Evolutionary conservation across 2,797 vertebrate species (phyloP).

Genomic region (Pelobates cultripes): DNA sequence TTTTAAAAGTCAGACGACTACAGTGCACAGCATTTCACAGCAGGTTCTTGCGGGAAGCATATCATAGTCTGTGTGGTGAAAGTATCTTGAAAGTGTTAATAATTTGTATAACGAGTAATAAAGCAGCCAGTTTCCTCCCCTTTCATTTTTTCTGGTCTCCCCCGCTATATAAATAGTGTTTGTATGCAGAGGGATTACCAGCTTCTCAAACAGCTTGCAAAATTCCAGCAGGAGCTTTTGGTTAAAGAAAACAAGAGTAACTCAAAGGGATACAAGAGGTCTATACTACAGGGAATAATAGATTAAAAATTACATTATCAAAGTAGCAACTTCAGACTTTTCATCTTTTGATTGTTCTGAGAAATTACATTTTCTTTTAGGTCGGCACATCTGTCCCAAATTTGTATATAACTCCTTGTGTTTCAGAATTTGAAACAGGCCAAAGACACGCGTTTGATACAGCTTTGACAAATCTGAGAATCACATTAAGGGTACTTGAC

Average conservation of each 20-base stretch:
- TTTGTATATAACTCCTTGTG: neutral
- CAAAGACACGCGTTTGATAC: neutral
- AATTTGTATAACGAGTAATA: slow-evolving; percentile 52
- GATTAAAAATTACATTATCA: slow-evolving; percentile 45
- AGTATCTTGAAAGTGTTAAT: slow-evolving; percentile 43
- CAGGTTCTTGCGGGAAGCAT: neutral
- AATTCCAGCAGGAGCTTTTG: slow-evolving; percentile 54
- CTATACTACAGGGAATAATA: slow-evolving; percentile 41
- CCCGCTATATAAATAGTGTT: slow-evolving; percentile 53
- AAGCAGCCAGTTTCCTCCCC: slow-evolving; percentile 46
- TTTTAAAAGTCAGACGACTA: too few species aligned
- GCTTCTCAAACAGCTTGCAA: slow-evolving; percentile 51
- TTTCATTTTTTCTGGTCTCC: slow-evolving; percentile 48
- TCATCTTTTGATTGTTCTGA: slow-evolving; percentile 24
- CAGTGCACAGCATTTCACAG: neutral
- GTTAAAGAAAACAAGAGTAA: slow-evolving; percentile 43
- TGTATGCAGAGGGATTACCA: slow-evolving; percentile 53
- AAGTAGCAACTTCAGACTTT: slow-evolving; percentile 35
- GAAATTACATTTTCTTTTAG: neutral
- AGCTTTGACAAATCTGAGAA: neutral
- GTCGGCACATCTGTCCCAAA: slow-evolving; percentile 33
- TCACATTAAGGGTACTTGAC: neutral
- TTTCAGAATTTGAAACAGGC: neutral
- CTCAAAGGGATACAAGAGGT: slow-evolving; percentile 39
- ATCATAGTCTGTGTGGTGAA: neutral